Evolutionary conservation across 2,113 vertebrate genomes (phyloP), one percentile per base, ranked within the genome.

Genomic region (Vulpes vulpes): DNA sequence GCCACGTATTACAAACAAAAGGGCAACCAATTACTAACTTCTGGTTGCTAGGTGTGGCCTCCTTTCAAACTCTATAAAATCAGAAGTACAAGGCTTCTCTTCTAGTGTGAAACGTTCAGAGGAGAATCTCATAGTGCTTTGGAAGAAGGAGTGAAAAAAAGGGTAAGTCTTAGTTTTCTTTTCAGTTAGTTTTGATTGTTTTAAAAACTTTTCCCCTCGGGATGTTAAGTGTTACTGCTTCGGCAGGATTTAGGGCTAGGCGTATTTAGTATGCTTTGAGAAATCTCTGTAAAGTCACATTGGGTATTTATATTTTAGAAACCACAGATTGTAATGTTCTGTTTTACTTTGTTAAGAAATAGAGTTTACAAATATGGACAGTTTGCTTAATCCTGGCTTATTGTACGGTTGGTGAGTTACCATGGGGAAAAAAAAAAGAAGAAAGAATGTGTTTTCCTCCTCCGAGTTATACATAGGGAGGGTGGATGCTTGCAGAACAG

Each of bases 21-120:
- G 69, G 60, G 49, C 93, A 94, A 87, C 91, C 76, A 43, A 69
- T 98, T 97, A 89, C 96, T 96, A 62, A 92, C 97, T 94, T 95
- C 53, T 98, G 94, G 98, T 99, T 99, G 98, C 98, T 99, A 97
- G 99, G 99, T 98, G 99, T 98, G 97, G 99, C 92, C 96, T 96
- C 87, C 12, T 1, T n/a, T 1, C 0, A 30, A 6, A 38, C 1
- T 19, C 79, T 98, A 99, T 98, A 99, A 99, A 98, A 96, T 60
- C 2, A 23, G 27, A 10, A 98, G 81, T 2, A 14, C 2, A 12
- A 5, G 74, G 5, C 11, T 89, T 8, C 67, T 55, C 10, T 32
- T 94, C 22, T 30, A 79, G 83, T 32, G 32, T 38, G 85, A 69
- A 76, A 51, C 2, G 0, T 9, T 38, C 89, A 57, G 86, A 81